Conservation (phyloP, 2,888 invertebrate genomes). For the Leptinotarsa haldemani region DNA sequence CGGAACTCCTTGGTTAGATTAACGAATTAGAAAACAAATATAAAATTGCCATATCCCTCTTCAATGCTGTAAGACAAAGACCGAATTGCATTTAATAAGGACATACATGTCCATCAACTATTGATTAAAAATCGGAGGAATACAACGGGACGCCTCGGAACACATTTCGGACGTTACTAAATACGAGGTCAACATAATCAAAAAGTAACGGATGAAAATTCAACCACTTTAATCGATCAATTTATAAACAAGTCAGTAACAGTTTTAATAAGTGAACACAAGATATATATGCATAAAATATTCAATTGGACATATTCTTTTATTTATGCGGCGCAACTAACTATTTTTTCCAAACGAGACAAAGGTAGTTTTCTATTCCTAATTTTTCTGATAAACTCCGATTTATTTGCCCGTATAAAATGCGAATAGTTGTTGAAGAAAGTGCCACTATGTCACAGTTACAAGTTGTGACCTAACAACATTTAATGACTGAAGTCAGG, state of each 20-base stretch:
- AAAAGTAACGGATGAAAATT: neutral
- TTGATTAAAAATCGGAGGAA: neutral
- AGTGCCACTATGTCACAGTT: neutral
- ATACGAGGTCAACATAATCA: neutral
- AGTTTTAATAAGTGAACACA: neutral
- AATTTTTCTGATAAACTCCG: neutral
- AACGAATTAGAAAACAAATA: neutral
- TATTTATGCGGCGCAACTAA: too few species aligned
- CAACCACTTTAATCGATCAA: neutral
- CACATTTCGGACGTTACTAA: neutral
- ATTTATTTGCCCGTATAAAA: neutral
- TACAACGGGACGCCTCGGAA: too few species aligned
- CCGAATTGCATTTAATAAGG: too few species aligned
- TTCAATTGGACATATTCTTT: neutral
- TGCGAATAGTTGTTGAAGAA: conserved; percentile 9
- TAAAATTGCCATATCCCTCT: neutral
- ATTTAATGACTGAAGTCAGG: neutral
- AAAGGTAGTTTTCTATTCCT: neutral
- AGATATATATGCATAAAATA: neutral
- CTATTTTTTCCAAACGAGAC: too few species aligned
- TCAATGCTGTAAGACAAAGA: neutral
- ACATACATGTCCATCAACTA: neutral
- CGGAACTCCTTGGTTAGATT: neutral
- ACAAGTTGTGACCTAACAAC: neutral
- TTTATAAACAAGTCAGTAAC: neutral